A percentile compares a stretch with the other conserved stretches of the same genome.
Conservation (phyloP, 2,888 invertebrate genomes). For the Drepanosiphum platanoidis region DNA sequence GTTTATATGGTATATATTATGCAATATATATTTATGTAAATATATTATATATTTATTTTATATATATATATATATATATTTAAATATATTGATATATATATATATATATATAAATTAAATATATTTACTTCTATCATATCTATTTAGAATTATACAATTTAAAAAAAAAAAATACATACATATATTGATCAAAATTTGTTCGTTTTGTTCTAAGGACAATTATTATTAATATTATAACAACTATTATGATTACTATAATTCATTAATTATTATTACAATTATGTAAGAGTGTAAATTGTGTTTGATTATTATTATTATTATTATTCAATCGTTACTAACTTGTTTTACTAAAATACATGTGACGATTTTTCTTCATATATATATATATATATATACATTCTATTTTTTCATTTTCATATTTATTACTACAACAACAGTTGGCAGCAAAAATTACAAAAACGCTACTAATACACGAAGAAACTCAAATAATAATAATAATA, state of each 20-base stretch:
- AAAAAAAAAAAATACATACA: background rate
- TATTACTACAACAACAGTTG: too few species aligned
- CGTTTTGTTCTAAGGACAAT: slow-evolving; percentile 33
- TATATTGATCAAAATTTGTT: slow-evolving; percentile 58
- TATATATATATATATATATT: background rate
- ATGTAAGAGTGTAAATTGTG: slow-evolving; percentile 46
- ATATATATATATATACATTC: too few species aligned
- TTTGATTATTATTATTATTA: slow-evolving; percentile 27
- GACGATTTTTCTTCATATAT: slow-evolving; percentile 39
- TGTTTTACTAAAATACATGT: slow-evolving; percentile 56
- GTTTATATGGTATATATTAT: slow-evolving; percentile 21
- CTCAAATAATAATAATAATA: too few species aligned
- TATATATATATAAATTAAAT: too few species aligned
- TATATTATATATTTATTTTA: background rate
- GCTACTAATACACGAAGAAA: too few species aligned
- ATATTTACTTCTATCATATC: slow-evolving; percentile 52
- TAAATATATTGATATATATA: background rate
- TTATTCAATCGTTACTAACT: slow-evolving; percentile 44
- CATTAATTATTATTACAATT: slow-evolving; percentile 20
- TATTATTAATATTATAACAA: slow-evolving; percentile 26
- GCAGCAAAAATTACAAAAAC: too few species aligned
- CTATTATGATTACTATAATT: slow-evolving; percentile 42
- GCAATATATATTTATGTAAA: background rate
- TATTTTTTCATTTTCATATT: background rate
- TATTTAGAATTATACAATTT: slow-evolving; percentile 29